Evolutionary conservation across 2,113 vertebrate genomes (phyloP), one percentile per base, ranked within the genome.

Genomic region (Lepidothrix coronata): DNA sequence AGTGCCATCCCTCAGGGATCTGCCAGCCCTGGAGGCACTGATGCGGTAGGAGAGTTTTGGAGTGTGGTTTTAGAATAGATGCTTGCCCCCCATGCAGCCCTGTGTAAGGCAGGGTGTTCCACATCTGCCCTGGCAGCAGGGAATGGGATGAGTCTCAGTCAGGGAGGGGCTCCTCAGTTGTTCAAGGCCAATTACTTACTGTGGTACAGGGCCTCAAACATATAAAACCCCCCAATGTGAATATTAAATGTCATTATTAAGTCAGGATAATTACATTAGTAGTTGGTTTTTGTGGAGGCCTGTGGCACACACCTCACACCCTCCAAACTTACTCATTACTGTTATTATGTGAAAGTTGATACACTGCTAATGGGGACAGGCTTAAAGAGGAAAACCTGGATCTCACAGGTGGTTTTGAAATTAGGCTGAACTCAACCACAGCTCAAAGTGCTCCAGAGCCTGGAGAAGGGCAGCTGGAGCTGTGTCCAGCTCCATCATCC

Each of bases 221-320:
- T 41, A 39, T 35, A 49, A 74, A 86, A 92, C 49, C 51, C 9
- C 62, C 61, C 55, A 67, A 51, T 67, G 67, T 74, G 71, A 88
- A 84, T 84, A 95, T 90, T 72, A 94, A 79, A 85, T 93, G 59
- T 85, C 58, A 21, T 95, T 57, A 95, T 74, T 90, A 89, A 95
- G 63, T 23, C 33, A 88, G 88, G 73, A 84, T 94, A 95, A 90
- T 96, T 96, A 80, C 71, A 81, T 76, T 93, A 73, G 67, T 76
- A 74, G 49, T 71, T 82, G 70, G 6, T 77, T 95, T 86, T 77
- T 86, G 55, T 41, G 61, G 84, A 90, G 28, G 70, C 91, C 88
- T 93, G 55, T 7, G 66, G 95, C 93, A 58, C 11, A 10, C 7
- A 8, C 84, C n/a, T 88, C 79, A 17, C 73, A 49, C 66, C 62